These are phyloP conservation scores for Acanthoscelides obtectus DNA, from an alignment of 2,888 invertebrate species.

Conservation along the genomic window DNA sequence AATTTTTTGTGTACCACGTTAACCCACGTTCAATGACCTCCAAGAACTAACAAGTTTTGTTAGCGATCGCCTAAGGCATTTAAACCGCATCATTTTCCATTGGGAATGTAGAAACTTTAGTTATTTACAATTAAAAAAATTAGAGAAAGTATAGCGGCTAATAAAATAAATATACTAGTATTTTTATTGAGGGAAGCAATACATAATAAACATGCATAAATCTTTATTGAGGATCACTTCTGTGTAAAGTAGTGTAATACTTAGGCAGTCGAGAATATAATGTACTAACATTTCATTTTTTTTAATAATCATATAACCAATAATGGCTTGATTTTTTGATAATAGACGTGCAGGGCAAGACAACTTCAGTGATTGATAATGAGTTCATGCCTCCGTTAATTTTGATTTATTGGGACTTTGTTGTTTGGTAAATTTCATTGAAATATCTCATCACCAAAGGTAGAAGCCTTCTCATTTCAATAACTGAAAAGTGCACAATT, in stretches of 20 bases:
- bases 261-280: constrained; percentile 25
- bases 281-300: not conserved
- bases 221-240: constrained; percentile 8
- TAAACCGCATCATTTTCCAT: not conserved
- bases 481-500: not conserved
- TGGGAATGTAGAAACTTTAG: not conserved
- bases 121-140: constrained; percentile 10
- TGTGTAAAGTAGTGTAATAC: constrained; percentile 33
- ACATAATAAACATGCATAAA: constrained; percentile 22
- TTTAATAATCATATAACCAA: not conserved
- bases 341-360: not conserved
- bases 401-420: no score
- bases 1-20: no score
- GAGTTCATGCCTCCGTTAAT: not conserved
- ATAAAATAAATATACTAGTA: constrained; percentile 11
- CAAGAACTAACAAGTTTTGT: not conserved
- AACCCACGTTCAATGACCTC: no score
- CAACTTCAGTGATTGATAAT: not conserved
- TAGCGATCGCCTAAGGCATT: not conserved
- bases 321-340: not conserved
- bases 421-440: no score
- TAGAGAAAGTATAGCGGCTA: constrained; percentile 11
- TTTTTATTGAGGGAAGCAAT: constrained; percentile 1
- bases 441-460: no score
- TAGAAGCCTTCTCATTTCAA: not conserved